Evolutionary conservation across 2,113 vertebrate species (phyloP).

Genomic region (Oceanites oceanicus): DNA sequence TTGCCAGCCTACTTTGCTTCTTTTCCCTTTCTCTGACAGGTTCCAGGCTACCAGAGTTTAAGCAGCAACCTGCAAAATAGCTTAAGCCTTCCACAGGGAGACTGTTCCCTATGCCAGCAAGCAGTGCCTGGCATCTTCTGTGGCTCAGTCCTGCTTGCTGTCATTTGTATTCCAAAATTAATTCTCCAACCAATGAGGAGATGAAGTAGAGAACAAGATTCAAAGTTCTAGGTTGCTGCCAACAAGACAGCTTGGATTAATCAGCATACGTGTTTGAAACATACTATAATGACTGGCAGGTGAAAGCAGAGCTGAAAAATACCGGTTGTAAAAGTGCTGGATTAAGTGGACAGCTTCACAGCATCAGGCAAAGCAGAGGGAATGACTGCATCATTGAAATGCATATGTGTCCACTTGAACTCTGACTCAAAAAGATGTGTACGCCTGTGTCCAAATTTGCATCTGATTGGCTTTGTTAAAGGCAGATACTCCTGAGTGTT

Average conservation of each 20-base stretch:
- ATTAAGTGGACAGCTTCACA: not conserved
- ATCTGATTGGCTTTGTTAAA: not conserved
- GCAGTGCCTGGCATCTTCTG: not conserved
- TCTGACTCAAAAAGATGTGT: not conserved
- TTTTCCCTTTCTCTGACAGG: not conserved
- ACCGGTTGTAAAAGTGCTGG: not conserved
- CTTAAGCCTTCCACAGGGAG: not conserved
- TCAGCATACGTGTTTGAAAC: not conserved
- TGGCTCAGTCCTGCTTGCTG: not conserved
- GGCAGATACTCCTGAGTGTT: not conserved
- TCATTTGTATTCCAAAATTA: not conserved
- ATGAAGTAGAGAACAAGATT: not conserved
- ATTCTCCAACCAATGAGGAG: not conserved
- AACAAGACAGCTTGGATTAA: not conserved
- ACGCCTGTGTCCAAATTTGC: not conserved
- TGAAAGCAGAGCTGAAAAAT: not conserved
- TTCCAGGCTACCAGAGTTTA: not conserved
- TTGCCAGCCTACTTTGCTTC: not conserved
- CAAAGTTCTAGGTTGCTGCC: not conserved
- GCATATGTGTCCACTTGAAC: not conserved
- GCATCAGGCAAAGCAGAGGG: not conserved
- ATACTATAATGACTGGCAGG: not conserved
- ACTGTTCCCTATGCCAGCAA: not conserved
- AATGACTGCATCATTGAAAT: not conserved
- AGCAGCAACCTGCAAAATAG: not conserved